Percentiles rank a stretch among this genome's conserved stretches.
phyloP scores from a whole-genome alignment of 2,888 invertebrate genomes.

The Spisula solida region DNA sequence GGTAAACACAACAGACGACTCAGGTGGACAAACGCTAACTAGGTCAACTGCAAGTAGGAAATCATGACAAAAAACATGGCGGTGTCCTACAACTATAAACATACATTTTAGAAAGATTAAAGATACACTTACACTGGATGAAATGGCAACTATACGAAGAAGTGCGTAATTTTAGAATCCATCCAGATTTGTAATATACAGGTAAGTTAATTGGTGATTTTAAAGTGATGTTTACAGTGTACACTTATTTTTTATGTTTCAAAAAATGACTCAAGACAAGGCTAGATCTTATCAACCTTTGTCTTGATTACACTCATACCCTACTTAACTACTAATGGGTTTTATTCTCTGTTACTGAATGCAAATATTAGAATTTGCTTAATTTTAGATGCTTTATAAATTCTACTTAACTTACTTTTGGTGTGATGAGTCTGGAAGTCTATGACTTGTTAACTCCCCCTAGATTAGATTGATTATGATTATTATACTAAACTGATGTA shows the following conservation, averaged over 20 bases:
- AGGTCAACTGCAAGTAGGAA: conserved; percentile 50
- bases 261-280: not conserved
- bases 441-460: no score
- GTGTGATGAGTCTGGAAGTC: no score
- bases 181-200: not conserved
- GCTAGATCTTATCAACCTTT: not conserved
- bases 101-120: not conserved
- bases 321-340: no score
- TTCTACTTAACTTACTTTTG: no score
- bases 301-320: no score
- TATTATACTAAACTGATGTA: no score
- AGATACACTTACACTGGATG: not conserved
- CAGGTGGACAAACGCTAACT: conserved; percentile 35
- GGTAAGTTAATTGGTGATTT: not conserved
- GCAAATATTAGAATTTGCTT: no score
- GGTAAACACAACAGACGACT: conserved; percentile 46
- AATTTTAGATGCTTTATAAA: no score
- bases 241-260: not conserved
- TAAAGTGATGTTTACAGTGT: not conserved
- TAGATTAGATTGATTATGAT: no score
- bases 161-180: not conserved
- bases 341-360: no score
- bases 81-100: not conserved
- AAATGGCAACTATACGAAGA: not conserved
- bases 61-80: conserved; percentile 49